A percentile compares a stretch with the other conserved stretches of the same genome.
Conservation (phyloP, 2,888 invertebrate genomes). For the Incurvaria masculella region DNA sequence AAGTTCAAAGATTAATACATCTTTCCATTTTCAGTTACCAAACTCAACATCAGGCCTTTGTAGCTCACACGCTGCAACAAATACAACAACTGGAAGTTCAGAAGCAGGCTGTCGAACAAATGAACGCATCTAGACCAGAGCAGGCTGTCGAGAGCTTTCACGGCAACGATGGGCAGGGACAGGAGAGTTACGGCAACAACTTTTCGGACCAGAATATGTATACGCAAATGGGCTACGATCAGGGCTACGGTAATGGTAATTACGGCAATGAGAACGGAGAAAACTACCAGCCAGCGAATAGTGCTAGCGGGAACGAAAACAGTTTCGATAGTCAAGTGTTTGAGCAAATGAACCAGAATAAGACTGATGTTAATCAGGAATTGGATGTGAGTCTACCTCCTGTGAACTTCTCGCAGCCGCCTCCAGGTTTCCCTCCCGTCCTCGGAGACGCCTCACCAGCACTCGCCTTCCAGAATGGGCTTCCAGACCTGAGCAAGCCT, state of each 20-base stretch:
- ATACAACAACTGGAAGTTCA: slow-evolving; percentile 82
- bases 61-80: slow-evolving; percentile 86
- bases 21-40: slow-evolving; percentile 63
- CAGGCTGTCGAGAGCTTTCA: slow-evolving; percentile 30
- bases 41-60: slow-evolving; percentile 94
- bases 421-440: slow-evolving; percentile 38
- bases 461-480: slow-evolving; percentile 55
- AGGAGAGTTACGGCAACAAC: slow-evolving; percentile 24
- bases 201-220: slow-evolving; percentile 35
- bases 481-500: slow-evolving; percentile 83
- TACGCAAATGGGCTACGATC: slow-evolving; percentile 31
- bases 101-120: slow-evolving; percentile 61
- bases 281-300: slow-evolving; percentile 42
- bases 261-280: slow-evolving; percentile 45
- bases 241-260: slow-evolving; percentile 26
- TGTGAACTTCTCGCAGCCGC: slow-evolving; percentile 48
- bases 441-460: slow-evolving; percentile 25
- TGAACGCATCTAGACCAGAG: slow-evolving; percentile 24
- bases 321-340: slow-evolving; percentile 48
- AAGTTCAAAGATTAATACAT: neutral
- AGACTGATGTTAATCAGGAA: slow-evolving; percentile 21
- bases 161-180: slow-evolving; percentile 20
- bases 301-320: slow-evolving; percentile 49
- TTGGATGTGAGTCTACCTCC: slow-evolving; percentile 37
- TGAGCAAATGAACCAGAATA: slow-evolving; percentile 36